These are phyloP conservation scores for Acyrthosiphon pisum DNA, from an alignment of 1,140 invertebrate genomes.

Conservation along the genomic window DNA sequence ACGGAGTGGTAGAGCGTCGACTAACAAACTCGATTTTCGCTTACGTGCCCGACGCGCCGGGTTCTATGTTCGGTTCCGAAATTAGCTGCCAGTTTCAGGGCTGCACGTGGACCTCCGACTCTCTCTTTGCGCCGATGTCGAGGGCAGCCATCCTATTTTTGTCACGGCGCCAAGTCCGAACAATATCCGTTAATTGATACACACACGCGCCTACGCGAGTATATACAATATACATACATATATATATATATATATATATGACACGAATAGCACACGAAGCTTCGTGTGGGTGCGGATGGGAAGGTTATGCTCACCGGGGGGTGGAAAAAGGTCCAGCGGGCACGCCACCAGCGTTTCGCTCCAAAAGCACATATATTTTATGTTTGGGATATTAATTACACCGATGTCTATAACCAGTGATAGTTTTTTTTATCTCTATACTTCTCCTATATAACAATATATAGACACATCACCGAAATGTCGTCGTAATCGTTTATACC, in stretches of 20 bases:
- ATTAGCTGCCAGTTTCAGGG: constrained; percentile 36
- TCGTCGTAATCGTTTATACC: too few relatives aligned
- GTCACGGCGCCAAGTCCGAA: constrained; percentile 17
- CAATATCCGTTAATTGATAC: constrained; percentile 30
- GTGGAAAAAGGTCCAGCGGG: not conserved
- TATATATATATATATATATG: not conserved
- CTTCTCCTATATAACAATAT: too few relatives aligned
- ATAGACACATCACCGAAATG: too few relatives aligned
- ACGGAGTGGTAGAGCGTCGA: not conserved
- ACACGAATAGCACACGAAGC: not conserved
- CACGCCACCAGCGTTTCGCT: not conserved
- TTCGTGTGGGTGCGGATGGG: not conserved
- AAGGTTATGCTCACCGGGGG: not conserved
- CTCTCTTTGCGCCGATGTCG: not conserved
- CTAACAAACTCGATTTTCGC: not conserved
- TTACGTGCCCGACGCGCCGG: not conserved
- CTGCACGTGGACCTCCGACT: not conserved
- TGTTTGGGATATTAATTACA: not conserved
- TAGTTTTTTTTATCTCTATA: not conserved
- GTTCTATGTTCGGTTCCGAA: not conserved
- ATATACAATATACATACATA: too few relatives aligned
- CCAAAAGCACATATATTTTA: too few relatives aligned
- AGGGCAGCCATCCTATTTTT: not conserved
- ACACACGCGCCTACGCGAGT: not conserved
- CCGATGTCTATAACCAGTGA: not conserved